Evolutionary conservation across 2,888 invertebrate species (phyloP).

Genomic region (Drosophila robusta): DNA sequence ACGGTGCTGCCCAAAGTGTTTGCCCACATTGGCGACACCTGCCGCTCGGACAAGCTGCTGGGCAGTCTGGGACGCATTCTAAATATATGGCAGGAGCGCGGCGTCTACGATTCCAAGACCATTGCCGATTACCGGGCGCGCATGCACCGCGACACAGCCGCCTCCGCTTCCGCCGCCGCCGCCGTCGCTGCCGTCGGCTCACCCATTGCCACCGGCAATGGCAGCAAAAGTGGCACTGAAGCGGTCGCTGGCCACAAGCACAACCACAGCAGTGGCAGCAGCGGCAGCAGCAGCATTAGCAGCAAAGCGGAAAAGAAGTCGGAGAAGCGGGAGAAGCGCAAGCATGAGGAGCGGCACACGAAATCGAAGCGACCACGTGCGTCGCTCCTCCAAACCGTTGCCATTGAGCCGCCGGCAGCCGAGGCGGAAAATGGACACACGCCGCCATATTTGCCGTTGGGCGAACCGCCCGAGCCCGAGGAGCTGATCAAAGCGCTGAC

Average conservation of each 20-base stretch:
- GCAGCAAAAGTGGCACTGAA: constrained; percentile 36
- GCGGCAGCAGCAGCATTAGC: constrained; percentile 10
- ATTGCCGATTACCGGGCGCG: constrained; percentile 91
- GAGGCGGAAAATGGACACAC: constrained; percentile 89
- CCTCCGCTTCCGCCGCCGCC: too few relatives aligned
- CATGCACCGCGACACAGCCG: constrained; percentile 47
- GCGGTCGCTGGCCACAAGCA: constrained; percentile 32
- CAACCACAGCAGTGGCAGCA: constrained; percentile 17
- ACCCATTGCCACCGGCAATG: constrained; percentile 36
- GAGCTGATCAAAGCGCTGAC: constrained; percentile 93
- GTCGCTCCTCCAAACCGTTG: constrained; percentile 78
- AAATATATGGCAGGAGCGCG: constrained; percentile 96
- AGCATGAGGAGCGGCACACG: constrained; percentile 79
- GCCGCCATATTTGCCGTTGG: constrained; percentile 91
- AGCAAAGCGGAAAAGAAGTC: constrained; percentile 61
- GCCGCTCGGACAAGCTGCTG: constrained; percentile 92
- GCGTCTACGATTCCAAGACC: constrained; percentile 92
- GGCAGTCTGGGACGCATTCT: constrained; percentile 92
- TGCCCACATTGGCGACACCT: constrained; percentile 91
- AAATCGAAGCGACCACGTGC: constrained; percentile 75
- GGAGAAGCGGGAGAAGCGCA: constrained; percentile 81
- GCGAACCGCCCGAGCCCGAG: constrained; percentile 96
- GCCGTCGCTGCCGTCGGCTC: too few relatives aligned
- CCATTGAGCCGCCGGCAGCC: constrained; percentile 21
- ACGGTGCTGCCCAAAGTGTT: constrained; percentile 92